Evolutionary conservation across 2,888 invertebrate species (phyloP), one percentile per base, ranked within the genome.

Genomic region (Drosophila histrio): DNA sequence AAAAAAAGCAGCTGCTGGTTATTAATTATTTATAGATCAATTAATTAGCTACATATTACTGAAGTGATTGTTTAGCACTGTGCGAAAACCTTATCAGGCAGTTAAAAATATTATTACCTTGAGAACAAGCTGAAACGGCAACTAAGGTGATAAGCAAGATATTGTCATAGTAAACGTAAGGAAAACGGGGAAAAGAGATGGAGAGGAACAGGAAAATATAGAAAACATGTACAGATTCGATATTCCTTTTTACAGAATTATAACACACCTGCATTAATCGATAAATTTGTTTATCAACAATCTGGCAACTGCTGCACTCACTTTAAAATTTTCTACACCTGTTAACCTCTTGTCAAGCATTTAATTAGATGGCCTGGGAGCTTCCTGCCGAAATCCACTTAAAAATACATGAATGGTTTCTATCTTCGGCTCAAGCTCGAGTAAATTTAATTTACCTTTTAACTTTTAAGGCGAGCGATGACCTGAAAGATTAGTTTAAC

Each of bases 41-140:
- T 70, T 73, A 86, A 77, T 86, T 83, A 79, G 52, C 60, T 43
- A 15, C n/a, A 24, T 28, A 63, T 63, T 58, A 64, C 13, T 34
- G 22, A 41, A 50, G n/a, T 50, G 53, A 41, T 53, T 50, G 22
- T 26, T 34, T 15, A 19, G 3, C 19, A 13, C n/a, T 19, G 28
- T 19, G 28, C 3, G 8, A 30, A 21, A 9, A 2, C 1, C 36
- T 19, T 24, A 36, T 50, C 49, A 15, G 49, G 15, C n/a, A 3
- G 8, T 3, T 26, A 3, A 19, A 28, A 28, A 15, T 26, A 28
- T 19, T 2, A 15, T 15, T 15, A 24, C 44, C 44, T 44, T 44
- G 28, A 26, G n/a, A 28, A 24, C 15, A 6, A 43, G 17, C 15
- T 22, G 8, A 26, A 43, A 43, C 15, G 11, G 26, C 13, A 43